Evolutionary conservation across 2,888 invertebrate genomes (phyloP), one percentile per base, ranked within the genome.

Genomic region (Pristionchus exspectatus): DNA sequence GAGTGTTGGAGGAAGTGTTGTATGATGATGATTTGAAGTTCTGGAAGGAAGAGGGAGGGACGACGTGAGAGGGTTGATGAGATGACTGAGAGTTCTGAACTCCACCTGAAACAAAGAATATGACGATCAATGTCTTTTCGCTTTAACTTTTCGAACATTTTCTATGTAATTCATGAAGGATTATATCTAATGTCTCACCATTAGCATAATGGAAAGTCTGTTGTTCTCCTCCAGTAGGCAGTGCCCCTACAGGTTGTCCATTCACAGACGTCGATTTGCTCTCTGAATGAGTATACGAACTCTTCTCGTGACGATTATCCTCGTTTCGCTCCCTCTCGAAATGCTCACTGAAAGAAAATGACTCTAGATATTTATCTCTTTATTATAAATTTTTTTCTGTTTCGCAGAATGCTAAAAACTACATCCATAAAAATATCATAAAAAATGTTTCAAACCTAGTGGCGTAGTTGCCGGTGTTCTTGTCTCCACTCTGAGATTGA

Each of bases 251-350:
- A 18, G 63, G 63, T 27, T 38, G 33, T 86, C 86, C 86, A 86
- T 86, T 86, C 63, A 86, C 86, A 66, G 63, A 66, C 9, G 63
- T 63, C 27, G 86, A 86, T 56, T 86, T 86, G 86, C 33, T 66
- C 30, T 86, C 86, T 7, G 63, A 66, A 38, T 86, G 86, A 63
- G 63, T 66, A 38, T 86, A 86, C 12, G 54, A 54, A 44, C 86
- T 86, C 86, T 86, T 86, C 86, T 86, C 86, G 30, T 86, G 30
- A 27, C 86, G 86, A 86, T 86, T 86, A 21, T 54, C 63, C 1
- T 86, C 86, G 50, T 38, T 86, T 18, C 54, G n/a, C 27, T 86
- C 66, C n/a, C 30, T 63, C 66, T 86, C 86, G 66, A 86, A 86
- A 30, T 86, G 86, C 66, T 86, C 86, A 44, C 86, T 86, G 63